Percentiles rank a stretch among this genome's conserved stretches.
Evolutionary conservation across 2,888 invertebrate species (phyloP).

Genomic region (Nomada lathburiana): DNA sequence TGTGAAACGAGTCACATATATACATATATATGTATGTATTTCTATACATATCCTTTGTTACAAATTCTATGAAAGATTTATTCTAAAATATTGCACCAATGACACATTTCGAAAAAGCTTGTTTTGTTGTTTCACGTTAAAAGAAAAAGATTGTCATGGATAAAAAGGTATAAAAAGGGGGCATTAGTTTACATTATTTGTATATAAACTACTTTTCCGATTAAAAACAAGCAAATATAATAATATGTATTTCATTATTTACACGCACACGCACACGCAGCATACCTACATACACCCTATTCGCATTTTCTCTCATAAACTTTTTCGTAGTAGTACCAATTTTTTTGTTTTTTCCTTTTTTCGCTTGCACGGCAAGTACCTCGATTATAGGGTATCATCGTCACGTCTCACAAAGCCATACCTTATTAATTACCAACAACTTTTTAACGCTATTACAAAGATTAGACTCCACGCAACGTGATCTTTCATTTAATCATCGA

Average conservation of each 20-base stretch:
- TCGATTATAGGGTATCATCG: slow-evolving; percentile 68
- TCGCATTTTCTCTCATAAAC: slow-evolving; percentile 42
- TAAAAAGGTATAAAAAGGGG: slow-evolving; percentile 61
- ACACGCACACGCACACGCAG: slow-evolving; percentile 37
- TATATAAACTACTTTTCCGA: slow-evolving; percentile 48
- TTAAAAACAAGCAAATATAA: slow-evolving; percentile 58
- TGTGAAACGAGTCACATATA: slow-evolving; percentile 37
- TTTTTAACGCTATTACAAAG: slow-evolving; percentile 74
- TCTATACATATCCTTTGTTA: slow-evolving; percentile 40
- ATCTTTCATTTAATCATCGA: slow-evolving; percentile 63
- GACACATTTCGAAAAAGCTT: slow-evolving; percentile 48
- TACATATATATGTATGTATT: slow-evolving; percentile 43
- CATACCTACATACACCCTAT: slow-evolving; percentile 38
- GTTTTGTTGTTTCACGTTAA: slow-evolving; percentile 33
- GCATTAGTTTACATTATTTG: slow-evolving; percentile 45
- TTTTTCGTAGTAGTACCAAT: slow-evolving; percentile 64
- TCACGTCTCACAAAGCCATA: slow-evolving; percentile 65
- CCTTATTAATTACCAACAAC: slow-evolving; percentile 72
- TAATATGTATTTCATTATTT: slow-evolving; percentile 54
- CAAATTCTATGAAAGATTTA: slow-evolving; percentile 44
- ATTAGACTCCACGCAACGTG: slow-evolving; percentile 74
- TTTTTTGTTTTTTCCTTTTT: slow-evolving; percentile 52
- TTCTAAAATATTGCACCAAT: slow-evolving; percentile 68
- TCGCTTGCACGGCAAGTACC: slow-evolving; percentile 79
- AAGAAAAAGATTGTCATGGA: slow-evolving; percentile 68